phyloP scores from a whole-genome alignment of 2,113 vertebrate species.

The Aspidoscelis tigris region DNA sequence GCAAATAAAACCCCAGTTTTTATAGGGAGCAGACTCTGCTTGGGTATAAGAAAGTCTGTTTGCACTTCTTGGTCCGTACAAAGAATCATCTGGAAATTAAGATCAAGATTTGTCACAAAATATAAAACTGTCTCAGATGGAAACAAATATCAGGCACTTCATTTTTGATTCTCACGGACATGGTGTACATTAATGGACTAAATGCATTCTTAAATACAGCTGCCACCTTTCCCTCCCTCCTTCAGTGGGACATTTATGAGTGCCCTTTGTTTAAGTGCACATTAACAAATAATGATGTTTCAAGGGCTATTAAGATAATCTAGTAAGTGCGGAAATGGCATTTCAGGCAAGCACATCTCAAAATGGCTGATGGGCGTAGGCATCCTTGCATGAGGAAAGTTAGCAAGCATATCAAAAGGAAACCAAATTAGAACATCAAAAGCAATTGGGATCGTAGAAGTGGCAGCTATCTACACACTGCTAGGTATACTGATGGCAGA shows the following conservation, averaged over 20 bases:
- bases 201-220: conserved; percentile 51
- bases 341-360: conserved; percentile 11
- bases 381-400: neutral
- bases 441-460: neutral
- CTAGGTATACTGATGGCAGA: neutral
- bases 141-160: conserved; percentile 46
- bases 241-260: neutral
- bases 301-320: neutral
- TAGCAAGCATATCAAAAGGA: conserved; percentile 7
- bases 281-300: conserved; percentile 27
- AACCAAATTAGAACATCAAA: conserved; percentile 14
- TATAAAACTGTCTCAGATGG: neutral
- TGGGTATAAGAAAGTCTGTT: neutral
- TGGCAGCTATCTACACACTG: neutral
- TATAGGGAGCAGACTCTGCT: neutral
- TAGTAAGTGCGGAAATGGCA: neutral
- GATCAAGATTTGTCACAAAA: conserved; percentile 36
- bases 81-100: conserved; percentile 45
- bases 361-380: conserved; percentile 16
- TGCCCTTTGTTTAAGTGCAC: conserved; percentile 38
- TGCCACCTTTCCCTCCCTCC: conserved; percentile 46
- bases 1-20: conserved; percentile 6
- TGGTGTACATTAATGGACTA: conserved; percentile 40
- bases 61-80: conserved; percentile 38
- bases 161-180: conserved; percentile 49